Evolutionary conservation across 2,113 vertebrate species (phyloP).

Genomic region (Oreocharis arfaki): DNA sequence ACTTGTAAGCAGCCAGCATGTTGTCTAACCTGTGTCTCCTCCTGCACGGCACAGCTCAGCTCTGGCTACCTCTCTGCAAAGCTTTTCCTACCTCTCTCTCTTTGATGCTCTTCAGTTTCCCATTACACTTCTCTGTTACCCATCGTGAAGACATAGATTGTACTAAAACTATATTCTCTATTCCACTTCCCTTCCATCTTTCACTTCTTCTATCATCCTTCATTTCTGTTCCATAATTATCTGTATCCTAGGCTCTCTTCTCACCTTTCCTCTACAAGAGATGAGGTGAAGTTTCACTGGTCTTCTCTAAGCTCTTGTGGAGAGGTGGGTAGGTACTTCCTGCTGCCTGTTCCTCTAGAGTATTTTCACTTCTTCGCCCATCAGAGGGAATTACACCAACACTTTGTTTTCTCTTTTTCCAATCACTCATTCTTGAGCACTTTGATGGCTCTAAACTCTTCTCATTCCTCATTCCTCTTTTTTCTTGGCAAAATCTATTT

Average conservation of each 20-base stretch:
- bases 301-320: neutral
- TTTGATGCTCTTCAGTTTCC: neutral
- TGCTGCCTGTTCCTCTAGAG: neutral
- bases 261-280: neutral
- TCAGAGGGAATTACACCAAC: neutral
- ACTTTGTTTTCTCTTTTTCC: neutral
- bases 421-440: neutral
- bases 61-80: neutral
- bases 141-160: neutral
- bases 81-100: neutral
- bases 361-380: neutral
- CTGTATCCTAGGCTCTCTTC: neutral
- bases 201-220: neutral
- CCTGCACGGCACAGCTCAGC: neutral
- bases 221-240: neutral
- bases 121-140: neutral
- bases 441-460: neutral
- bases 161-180: neutral
- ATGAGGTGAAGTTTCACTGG: neutral
- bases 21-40: fast-evolving
- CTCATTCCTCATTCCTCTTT: neutral
- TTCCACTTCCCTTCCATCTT: neutral
- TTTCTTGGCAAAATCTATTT: neutral
- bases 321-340: neutral
- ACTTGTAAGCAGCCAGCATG: neutral